phyloP scores from a whole-genome alignment of 2,797 vertebrate genomes.

The Scyliorhinus canicula region DNA sequence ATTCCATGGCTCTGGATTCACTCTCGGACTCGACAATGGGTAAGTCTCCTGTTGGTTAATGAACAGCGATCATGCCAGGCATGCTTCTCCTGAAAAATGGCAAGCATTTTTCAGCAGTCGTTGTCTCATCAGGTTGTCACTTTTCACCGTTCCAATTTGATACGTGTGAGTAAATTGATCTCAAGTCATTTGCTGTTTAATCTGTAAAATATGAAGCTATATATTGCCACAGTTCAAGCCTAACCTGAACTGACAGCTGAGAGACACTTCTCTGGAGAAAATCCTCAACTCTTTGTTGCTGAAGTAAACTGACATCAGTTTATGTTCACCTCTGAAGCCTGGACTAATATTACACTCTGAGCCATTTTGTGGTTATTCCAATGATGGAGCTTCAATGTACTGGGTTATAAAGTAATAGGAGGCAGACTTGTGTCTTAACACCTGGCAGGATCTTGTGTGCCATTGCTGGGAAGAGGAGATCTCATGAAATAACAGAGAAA shows the following conservation, averaged over 20 bases:
- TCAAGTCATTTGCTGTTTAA: not conserved
- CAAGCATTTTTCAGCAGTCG: not conserved
- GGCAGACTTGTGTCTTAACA: not conserved
- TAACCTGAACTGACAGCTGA: not conserved
- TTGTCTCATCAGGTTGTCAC: not conserved
- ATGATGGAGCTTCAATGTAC: too few relatives aligned
- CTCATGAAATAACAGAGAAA: not conserved
- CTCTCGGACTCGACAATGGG: not conserved
- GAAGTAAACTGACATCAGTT: not conserved
- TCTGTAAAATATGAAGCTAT: not conserved
- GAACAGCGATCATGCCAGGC: not conserved
- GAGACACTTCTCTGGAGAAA: not conserved
- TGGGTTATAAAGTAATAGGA: not conserved
- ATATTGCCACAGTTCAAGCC: not conserved
- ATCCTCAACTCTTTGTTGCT: not conserved
- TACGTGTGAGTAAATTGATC: not conserved
- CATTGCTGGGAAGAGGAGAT: not conserved
- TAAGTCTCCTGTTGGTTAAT: not conserved
- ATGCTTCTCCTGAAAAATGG: not conserved
- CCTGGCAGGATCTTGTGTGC: not conserved
- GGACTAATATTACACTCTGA: not conserved
- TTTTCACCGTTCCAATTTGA: not conserved
- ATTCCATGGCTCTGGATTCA: not conserved
- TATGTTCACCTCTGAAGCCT: not conserved
- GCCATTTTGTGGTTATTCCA: not conserved